Conservation (phyloP, 2,797 vertebrate genomes). For the Tenualosa thibaudeaui region DNA sequence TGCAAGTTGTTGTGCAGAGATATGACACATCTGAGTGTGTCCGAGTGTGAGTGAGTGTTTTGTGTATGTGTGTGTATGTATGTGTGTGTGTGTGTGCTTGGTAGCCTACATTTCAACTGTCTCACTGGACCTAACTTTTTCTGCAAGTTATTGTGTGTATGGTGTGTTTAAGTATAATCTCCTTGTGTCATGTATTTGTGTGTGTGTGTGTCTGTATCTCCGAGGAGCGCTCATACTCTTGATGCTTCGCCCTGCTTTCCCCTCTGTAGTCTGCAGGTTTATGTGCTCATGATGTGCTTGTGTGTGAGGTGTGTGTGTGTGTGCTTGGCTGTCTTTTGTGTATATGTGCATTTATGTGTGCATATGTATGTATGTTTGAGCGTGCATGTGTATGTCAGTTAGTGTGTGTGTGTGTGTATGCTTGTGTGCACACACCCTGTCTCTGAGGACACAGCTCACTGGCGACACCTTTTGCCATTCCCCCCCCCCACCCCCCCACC, state of each 20-base stretch:
- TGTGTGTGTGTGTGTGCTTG: too few species aligned
- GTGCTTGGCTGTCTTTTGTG: background rate
- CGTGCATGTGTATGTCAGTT: background rate
- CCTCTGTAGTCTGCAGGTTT: background rate
- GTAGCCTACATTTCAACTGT: too few species aligned
- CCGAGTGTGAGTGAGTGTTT: background rate
- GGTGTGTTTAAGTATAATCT: too few species aligned
- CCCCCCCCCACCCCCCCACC: background rate
- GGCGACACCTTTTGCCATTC: background rate
- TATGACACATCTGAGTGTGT: background rate
- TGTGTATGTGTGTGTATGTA: background rate
- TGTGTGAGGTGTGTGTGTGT: background rate
- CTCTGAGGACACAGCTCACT: background rate
- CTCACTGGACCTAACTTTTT: too few species aligned
- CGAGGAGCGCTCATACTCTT: too few species aligned
- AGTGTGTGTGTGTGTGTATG: background rate
- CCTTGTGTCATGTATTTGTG: background rate
- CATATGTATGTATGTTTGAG: background rate
- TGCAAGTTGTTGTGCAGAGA: background rate
- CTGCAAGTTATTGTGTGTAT: background rate
- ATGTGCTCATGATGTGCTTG: background rate
- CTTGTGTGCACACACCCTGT: background rate
- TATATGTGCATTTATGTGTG: background rate
- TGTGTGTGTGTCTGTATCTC: too few species aligned
- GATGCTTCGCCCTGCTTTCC: too few species aligned